Evolutionary conservation across 2,888 invertebrate species (phyloP).

Genomic region (Cantharis lateralis): DNA sequence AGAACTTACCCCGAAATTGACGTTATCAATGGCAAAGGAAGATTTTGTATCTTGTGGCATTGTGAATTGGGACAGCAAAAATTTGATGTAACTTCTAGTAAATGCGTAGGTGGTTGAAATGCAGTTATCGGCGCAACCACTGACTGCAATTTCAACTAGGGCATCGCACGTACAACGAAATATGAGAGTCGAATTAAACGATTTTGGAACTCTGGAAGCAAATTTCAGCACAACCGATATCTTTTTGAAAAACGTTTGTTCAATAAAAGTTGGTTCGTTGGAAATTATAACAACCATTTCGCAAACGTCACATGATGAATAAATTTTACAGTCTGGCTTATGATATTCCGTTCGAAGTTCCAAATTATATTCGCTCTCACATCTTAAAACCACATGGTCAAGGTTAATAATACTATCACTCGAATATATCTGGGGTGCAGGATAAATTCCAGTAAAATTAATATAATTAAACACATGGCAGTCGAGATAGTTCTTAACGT

Average conservation of each 20-base stretch:
- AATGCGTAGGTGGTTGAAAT: constrained; percentile 47
- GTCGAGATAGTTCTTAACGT: constrained; percentile 43
- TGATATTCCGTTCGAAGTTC: constrained; percentile 33
- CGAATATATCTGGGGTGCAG: constrained; percentile 41
- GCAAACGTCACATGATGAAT: constrained; percentile 1
- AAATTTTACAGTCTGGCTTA: constrained; percentile 30
- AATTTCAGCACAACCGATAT: not conserved
- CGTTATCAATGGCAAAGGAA: not conserved
- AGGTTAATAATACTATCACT: constrained; percentile 45
- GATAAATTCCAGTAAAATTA: constrained; percentile 43
- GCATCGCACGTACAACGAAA: constrained; percentile 40
- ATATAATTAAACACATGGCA: constrained; percentile 49
- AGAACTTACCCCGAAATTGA: not conserved
- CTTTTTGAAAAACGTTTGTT: not conserved
- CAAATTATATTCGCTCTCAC: constrained; percentile 37
- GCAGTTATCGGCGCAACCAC: constrained; percentile 47
- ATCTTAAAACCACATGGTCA: constrained; percentile 45
- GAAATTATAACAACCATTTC: not conserved
- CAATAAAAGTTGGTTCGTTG: not conserved
- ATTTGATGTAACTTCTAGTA: constrained; percentile 5
- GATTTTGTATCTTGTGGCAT: not conserved
- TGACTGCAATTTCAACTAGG: constrained; percentile 30
- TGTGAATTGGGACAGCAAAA: not conserved
- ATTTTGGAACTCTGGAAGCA: not conserved
- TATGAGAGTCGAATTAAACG: not conserved